Percentiles rank a stretch among this genome's conserved stretches.
Conservation (phyloP, 2,113 vertebrate genomes). For the Nothoprocta perdicaria region DNA sequence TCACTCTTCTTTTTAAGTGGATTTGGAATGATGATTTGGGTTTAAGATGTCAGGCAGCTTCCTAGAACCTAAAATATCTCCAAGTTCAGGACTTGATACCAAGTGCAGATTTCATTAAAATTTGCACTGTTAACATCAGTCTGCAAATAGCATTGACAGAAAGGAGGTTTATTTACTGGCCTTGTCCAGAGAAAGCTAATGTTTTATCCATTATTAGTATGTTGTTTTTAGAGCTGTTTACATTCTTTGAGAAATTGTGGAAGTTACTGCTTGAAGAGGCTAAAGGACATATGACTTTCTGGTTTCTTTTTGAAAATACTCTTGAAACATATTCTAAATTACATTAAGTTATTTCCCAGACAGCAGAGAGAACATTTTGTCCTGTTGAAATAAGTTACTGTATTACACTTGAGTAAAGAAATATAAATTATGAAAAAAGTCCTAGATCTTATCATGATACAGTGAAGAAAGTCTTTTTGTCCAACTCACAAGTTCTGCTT, state of each 20-base stretch:
- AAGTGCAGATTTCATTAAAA: conserved; percentile 1
- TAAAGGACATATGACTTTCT: conserved; percentile 44
- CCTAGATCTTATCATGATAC: conserved; percentile 76
- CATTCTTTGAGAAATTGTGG: conserved; percentile 39
- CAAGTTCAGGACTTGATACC: background rate
- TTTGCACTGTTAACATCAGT: background rate
- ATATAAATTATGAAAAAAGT: conserved; percentile 52
- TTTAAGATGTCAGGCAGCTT: conserved; percentile 54
- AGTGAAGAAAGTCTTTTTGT: conserved; percentile 65
- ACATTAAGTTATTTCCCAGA: conserved; percentile 66
- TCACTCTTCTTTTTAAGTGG: conserved; percentile 43
- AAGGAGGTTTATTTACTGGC: background rate
- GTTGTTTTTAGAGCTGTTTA: conserved; percentile 53
- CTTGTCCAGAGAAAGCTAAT: conserved; percentile 22
- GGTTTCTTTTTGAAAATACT: conserved; percentile 43
- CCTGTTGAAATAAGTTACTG: conserved; percentile 70
- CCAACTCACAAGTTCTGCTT: conserved; percentile 54
- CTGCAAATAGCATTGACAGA: background rate
- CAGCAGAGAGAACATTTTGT: conserved; percentile 66
- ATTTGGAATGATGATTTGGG: conserved; percentile 35
- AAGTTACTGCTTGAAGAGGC: conserved; percentile 28
- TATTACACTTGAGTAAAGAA: conserved; percentile 73
- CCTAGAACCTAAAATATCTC: background rate
- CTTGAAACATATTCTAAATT: conserved; percentile 52
- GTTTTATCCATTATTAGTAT: conserved; percentile 61